Base-by-base conservation (phyloP, 2,113 vertebrate genomes). In the Desmodus rotundus region DNA sequence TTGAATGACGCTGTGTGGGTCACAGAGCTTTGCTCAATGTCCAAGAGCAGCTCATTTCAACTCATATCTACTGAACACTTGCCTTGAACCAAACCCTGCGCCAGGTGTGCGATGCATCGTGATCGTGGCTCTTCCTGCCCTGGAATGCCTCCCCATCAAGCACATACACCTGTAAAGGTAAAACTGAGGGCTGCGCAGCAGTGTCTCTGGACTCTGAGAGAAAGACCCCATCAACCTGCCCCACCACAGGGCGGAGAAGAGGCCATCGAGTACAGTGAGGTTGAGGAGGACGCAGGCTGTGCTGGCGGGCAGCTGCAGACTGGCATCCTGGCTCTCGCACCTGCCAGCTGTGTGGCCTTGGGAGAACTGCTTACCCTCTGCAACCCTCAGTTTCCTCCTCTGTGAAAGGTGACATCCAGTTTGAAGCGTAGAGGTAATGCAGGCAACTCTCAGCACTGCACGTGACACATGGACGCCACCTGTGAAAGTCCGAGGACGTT, bases 211-310 rank as follows among this genome's bases (percentile, higher is more conserved):
- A 63, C 50, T 19, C 58, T 28, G 58, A 81, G 72, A 19, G 54
- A 38, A 63, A 9, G 12, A 13, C 2, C 3, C 77, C 20, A 0
- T 28, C 9, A 4, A 16, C 41, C 14, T 41, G 17, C 13, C 5
- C 4, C 2, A 4, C 31, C 28, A 41, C 28, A 11, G 28, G 41
- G 7, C 28, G 10, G 17, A 6, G 80, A 11, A 68, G 41, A 89
- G 52, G 22, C 13, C 7, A 3, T 13, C 1, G 2, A 1, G 26
- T 5, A 20, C 41, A 12, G 14, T 10, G 56, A 2, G 3, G 13
- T 8, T 9, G 45, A 7, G 5, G 56, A 63, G 56, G 28, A 5
- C 13, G 0, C 16, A 4, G 5, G 28, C 28, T 36, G 12, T 26
- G 65, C 5, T 10, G 22, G n/a, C 63, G 16, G 24, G 24, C 5